Base-by-base conservation (phyloP, 1,140 invertebrate genomes). In the Capitella teleta region DNA sequence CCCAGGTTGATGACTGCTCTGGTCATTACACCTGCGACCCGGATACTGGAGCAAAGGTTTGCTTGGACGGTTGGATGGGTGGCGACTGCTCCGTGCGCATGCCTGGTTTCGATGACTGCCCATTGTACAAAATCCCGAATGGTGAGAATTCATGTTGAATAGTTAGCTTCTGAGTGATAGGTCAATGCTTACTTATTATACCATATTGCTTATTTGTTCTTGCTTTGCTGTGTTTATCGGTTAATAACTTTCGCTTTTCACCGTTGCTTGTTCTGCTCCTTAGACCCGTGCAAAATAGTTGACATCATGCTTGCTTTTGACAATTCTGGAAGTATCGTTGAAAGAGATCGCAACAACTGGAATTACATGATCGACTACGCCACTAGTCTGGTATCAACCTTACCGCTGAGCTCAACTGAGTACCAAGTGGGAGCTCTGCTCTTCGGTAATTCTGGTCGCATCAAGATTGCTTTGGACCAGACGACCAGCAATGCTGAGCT, bases 51-150 rank as follows among this genome's bases (percentile, higher is more conserved):
- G 8, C 24, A 23, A 49, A 49, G 37, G 21, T 49, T 25, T 49
- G 47, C 21, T 10, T 49, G 26, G 46, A 47, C 5, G 46, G 46
- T 21, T 47, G 46, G 46, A 19, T 34, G 32, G 46, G 46, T 38
- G 18, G 28, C 1, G 32, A 47, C 32, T 47, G 46, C 21, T 21
- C 38, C 38, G 25, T 40, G 5, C 38, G 19, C 2, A 14, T 24
- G 25, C 2, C 38, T 40, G 16, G 19, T 21, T 24, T 24, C 25
- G 38, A 24, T 40, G 14, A 40, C 19, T 40, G 38, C 19, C 5
- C 4, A n/a, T n/a, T n/a, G n/a, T n/a, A n/a, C n/a, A n/a, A n/a
- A n/a, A n/a, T n/a, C n/a, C n/a, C n/a, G n/a, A n/a, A n/a, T n/a
- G n/a, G n/a, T n/a, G n/a, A n/a, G n/a, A n/a, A n/a, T n/a, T n/a